Percentiles rank a stretch among this genome's conserved stretches.
Evolutionary conservation across 2,888 invertebrate genomes (phyloP).

Genomic region (Erpobdella octoculata): DNA sequence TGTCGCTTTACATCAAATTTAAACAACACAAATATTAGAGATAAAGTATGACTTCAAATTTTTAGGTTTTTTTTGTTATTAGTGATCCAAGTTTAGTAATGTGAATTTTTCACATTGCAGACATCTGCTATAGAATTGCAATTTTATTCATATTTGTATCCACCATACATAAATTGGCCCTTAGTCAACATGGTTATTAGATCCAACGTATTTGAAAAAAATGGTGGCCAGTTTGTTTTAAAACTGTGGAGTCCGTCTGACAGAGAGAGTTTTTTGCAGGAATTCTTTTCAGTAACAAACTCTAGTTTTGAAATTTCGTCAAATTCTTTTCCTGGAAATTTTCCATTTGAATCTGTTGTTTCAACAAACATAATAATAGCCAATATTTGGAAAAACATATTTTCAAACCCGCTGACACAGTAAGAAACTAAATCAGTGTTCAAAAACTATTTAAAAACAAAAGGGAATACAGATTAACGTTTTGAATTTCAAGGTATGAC

Average conservation of each 20-base stretch:
- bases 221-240: conserved; percentile 16
- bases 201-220: conserved; percentile 21
- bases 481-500: conserved; percentile 6
- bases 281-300: background rate
- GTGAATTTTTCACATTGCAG: no score
- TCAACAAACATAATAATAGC: background rate
- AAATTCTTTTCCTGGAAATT: conserved; percentile 24
- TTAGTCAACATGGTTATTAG: background rate
- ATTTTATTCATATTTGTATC: background rate
- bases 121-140: background rate
- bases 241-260: background rate
- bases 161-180: background rate
- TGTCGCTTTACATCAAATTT: conserved; percentile 23
- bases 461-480: background rate
- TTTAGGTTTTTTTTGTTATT: background rate
- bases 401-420: conserved; percentile 24
- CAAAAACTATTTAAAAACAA: background rate
- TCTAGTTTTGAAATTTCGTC: conserved; percentile 1
- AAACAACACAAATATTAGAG: background rate
- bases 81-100: background rate
- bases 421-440: background rate
- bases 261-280: background rate
- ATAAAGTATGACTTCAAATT: background rate
- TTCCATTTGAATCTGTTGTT: conserved; percentile 4
- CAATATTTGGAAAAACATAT: conserved; percentile 22